phyloP scores from a whole-genome alignment of 1,140 invertebrate genomes.

The Melitaea cinxia region DNA sequence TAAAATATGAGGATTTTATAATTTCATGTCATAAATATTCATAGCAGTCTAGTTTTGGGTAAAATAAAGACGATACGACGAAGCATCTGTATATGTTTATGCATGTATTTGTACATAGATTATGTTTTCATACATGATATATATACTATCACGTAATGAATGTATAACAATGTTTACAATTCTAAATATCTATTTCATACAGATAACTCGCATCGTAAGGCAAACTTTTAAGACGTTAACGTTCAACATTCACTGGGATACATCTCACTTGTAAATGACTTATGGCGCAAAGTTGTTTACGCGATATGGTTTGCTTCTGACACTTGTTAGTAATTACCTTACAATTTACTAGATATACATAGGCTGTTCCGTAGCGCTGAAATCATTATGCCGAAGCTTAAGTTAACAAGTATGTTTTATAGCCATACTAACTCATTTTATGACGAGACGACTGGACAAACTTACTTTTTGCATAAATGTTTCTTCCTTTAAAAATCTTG shows the following conservation, averaged over 20 bases:
- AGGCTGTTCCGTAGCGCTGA: not conserved
- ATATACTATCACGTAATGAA: too few species aligned
- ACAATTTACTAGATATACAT: slow-evolving; percentile 27
- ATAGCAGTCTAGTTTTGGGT: too few species aligned
- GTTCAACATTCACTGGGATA: slow-evolving; percentile 15
- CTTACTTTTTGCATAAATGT: too few species aligned
- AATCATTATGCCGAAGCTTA: not conserved
- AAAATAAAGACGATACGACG: too few species aligned
- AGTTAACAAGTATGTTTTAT: not conserved
- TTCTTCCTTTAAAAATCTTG: too few species aligned
- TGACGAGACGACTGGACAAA: too few species aligned
- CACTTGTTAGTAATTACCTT: slow-evolving; percentile 33
- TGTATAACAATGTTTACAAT: not conserved
- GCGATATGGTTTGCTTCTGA: slow-evolving; percentile 35
- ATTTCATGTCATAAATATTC: too few species aligned
- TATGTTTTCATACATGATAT: too few species aligned
- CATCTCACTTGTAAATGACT: slow-evolving; percentile 30
- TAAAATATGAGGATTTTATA: too few species aligned
- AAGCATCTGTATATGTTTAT: too few species aligned
- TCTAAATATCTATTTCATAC: not conserved
- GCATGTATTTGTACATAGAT: too few species aligned
- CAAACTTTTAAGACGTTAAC: slow-evolving; percentile 1
- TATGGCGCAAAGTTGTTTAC: slow-evolving; percentile 32
- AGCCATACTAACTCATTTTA: too few species aligned
- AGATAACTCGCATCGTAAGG: not conserved